Evolutionary conservation across 2,797 vertebrate genomes (phyloP).

Genomic region (Novumbra hubbsi): DNA sequence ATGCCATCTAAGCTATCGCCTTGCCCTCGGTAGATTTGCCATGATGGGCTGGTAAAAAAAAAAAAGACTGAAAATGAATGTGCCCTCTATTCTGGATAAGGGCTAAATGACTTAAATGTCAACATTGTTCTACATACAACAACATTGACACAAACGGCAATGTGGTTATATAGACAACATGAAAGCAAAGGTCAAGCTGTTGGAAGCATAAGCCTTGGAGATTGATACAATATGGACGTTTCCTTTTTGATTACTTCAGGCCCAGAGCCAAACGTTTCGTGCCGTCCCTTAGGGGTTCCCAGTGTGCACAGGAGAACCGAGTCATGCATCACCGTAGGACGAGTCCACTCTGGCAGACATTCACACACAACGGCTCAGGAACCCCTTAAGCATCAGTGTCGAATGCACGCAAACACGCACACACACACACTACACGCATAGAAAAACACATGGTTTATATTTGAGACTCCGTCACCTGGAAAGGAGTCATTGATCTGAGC

Average conservation of each 20-base stretch:
- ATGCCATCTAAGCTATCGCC: no score
- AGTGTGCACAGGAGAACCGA: background rate
- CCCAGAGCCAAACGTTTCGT: background rate
- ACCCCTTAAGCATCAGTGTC: background rate
- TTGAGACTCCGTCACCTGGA: background rate
- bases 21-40: no score
- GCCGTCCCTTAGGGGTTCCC: background rate
- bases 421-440: background rate
- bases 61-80: no score
- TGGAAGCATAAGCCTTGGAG: background rate
- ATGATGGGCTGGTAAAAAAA: no score
- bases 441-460: background rate
- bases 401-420: background rate
- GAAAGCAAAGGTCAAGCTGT: background rate
- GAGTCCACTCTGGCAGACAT: background rate
- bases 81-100: no score
- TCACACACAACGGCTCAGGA: background rate
- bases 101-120: no score
- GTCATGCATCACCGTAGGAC: background rate
- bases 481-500: slow-evolving; percentile 16
- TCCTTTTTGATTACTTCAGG: background rate
- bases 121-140: no score
- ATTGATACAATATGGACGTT: background rate
- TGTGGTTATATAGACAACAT: no score
- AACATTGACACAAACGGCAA: no score